Percentiles rank a stretch among this genome's conserved stretches.
phyloP scores from a whole-genome alignment of 2,888 invertebrate genomes.

The Agrilus cyanescens region DNA sequence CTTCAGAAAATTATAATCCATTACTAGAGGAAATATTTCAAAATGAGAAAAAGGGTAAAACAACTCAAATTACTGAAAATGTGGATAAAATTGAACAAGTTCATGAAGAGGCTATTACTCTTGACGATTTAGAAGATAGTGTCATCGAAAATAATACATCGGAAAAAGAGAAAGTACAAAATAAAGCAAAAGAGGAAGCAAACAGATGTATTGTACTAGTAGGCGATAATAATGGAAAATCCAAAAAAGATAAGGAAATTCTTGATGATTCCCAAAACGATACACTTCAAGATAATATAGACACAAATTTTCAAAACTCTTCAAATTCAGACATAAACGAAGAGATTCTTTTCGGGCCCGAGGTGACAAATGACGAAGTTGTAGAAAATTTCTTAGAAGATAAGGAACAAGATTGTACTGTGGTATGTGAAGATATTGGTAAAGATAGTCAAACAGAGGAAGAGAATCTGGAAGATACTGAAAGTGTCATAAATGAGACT shows the following conservation, averaged over 20 bases:
- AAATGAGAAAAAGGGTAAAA: too few species aligned
- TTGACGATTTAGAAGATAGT: not conserved
- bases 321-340: too few species aligned
- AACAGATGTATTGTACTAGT: not conserved
- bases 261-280: not conserved
- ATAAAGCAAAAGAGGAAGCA: not conserved
- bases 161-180: not conserved
- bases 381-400: too few species aligned
- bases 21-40: too few species aligned
- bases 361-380: too few species aligned
- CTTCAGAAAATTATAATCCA: too few species aligned
- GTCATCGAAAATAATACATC: not conserved
- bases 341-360: too few species aligned
- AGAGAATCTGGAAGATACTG: too few species aligned
- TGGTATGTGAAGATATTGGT: too few species aligned
- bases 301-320: not conserved
- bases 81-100: not conserved
- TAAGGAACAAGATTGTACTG: too few species aligned
- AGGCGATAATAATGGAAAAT: not conserved
- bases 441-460: too few species aligned
- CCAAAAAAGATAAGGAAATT: not conserved
- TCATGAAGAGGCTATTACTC: not conserved
- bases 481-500: too few species aligned
- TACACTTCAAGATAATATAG: not conserved
- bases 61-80: not conserved